A percentile compares a stretch with the other conserved stretches of the same genome.
Evolutionary conservation across 2,113 vertebrate genomes (phyloP).

Genomic region (Paracanthobrama guichenoti): DNA sequence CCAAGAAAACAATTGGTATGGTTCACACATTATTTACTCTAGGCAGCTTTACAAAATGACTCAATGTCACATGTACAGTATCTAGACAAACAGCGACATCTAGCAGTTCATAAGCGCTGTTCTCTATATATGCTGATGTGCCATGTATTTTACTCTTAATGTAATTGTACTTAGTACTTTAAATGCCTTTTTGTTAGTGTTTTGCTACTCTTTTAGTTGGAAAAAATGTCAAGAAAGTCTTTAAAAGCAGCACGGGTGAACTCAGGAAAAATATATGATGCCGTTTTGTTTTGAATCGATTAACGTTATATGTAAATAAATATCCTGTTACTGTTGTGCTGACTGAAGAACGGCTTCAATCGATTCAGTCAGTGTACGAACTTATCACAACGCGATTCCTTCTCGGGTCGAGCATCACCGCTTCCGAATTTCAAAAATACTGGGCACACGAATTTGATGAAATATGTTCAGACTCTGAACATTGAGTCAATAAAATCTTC

Average conservation of each 20-base stretch:
- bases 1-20: background rate
- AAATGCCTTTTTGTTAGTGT: background rate
- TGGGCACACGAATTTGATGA: background rate
- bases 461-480: no score
- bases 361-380: background rate
- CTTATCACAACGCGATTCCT: background rate
- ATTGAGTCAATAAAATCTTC: no score
- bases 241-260: background rate
- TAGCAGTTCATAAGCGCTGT: background rate
- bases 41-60: background rate
- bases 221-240: background rate
- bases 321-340: background rate
- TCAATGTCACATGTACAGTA: background rate
- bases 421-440: background rate
- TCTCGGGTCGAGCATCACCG: background rate
- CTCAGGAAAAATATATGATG: background rate
- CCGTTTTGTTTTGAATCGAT: background rate
- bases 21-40: background rate
- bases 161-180: background rate
- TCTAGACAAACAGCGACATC: conserved; percentile 38
- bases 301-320: background rate
- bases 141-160: background rate
- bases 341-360: background rate
- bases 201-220: background rate
- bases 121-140: background rate